Percentiles rank a stretch among this genome's conserved stretches.
Evolutionary conservation across 2,113 vertebrate species (phyloP).

Genomic region (Hippoglossus stenolepis): DNA sequence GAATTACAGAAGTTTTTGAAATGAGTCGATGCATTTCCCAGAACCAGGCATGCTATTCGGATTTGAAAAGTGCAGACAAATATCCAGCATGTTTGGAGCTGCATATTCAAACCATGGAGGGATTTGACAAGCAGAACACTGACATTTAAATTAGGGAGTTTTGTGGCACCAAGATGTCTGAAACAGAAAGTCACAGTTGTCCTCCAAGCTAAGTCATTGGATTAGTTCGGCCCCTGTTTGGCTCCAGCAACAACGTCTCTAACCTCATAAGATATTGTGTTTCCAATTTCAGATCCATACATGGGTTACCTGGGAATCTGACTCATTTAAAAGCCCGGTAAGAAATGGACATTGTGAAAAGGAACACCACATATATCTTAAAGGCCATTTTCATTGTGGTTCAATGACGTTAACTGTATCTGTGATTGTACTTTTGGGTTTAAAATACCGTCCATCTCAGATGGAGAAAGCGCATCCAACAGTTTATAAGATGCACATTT

Average conservation of each 20-base stretch:
- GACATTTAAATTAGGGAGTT: background rate
- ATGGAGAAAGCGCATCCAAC: constrained; percentile 9
- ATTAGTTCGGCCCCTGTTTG: constrained; percentile 2
- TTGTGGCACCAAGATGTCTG: constrained; percentile 20
- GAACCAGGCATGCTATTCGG: background rate
- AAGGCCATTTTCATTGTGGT: background rate
- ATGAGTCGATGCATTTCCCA: background rate
- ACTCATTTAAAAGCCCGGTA: background rate
- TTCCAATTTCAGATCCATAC: constrained; percentile 12
- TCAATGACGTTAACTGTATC: background rate
- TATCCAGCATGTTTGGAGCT: background rate
- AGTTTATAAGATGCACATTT: constrained; percentile 31
- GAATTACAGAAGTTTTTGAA: background rate
- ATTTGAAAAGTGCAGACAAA: background rate
- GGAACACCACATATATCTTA: background rate
- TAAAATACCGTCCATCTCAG: background rate
- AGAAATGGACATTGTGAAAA: background rate
- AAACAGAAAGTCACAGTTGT: background rate
- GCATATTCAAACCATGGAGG: background rate
- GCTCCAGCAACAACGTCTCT: constrained; percentile 17
- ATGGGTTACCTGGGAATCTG: background rate
- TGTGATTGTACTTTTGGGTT: background rate
- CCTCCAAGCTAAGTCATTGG: background rate
- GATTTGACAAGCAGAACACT: background rate
- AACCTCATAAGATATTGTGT: constrained; percentile 28